Percentiles rank a stretch among this genome's conserved stretches.
These are phyloP conservation scores for Myrmecophaga tridactyla DNA, from an alignment of 2,113 vertebrate species.

Conservation along the genomic window DNA sequence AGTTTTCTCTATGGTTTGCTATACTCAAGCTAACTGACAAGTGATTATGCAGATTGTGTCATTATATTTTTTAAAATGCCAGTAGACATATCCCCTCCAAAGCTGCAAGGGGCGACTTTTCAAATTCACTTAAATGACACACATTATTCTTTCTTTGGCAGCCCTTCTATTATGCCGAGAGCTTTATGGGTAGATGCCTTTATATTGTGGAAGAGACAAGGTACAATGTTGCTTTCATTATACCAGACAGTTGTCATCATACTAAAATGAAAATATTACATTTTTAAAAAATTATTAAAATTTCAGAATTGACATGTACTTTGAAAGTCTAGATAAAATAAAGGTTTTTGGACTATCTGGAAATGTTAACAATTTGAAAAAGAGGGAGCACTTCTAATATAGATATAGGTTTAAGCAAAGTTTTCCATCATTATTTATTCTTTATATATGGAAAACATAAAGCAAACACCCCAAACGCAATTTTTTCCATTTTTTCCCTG, in stretches of 20 bases:
- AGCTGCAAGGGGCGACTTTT: neutral
- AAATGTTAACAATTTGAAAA: conserved; percentile 45
- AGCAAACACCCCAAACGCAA: neutral
- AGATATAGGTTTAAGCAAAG: neutral
- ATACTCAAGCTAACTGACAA: conserved; percentile 13
- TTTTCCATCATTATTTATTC: conserved; percentile 48
- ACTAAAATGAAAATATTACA: conserved; percentile 34
- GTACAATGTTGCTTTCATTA: conserved; percentile 36
- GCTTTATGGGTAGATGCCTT: neutral
- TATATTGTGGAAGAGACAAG: conserved; percentile 25
- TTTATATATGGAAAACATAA: neutral
- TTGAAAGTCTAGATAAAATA: neutral
- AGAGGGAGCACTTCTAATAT: neutral
- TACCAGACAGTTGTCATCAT: conserved; percentile 56
- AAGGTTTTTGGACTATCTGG: conserved; percentile 16
- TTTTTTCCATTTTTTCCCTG: conserved; percentile 32
- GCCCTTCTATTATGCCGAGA: conserved; percentile 22
- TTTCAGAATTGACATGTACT: conserved; percentile 36
- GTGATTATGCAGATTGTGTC: conserved; percentile 46
- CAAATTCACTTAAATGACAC: conserved; percentile 39
- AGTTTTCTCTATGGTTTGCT: conserved; percentile 47
- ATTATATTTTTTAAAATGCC: conserved; percentile 41
- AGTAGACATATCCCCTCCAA: neutral
- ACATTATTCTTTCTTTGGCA: conserved; percentile 50
- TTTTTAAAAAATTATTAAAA: conserved; percentile 58